These are phyloP conservation scores for Colinus virginianus DNA, from an alignment of 2,113 vertebrate genomes.

Conservation along the genomic window DNA sequence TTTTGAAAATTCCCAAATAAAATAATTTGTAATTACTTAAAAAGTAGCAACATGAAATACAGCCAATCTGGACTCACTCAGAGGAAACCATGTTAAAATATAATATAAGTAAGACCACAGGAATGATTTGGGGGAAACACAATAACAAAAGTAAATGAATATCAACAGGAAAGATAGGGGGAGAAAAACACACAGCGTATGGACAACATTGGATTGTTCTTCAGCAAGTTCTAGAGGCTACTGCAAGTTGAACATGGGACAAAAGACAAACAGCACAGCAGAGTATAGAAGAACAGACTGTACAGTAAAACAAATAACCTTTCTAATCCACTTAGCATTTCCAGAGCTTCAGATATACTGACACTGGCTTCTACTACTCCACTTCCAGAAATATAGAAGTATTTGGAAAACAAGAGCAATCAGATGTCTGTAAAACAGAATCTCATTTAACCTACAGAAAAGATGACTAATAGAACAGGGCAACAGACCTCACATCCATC, in stretches of 20 bases:
- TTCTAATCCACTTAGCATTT: background rate
- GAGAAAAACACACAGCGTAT: background rate
- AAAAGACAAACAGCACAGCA: background rate
- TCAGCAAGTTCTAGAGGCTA: background rate
- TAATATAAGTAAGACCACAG: background rate
- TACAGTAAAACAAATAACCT: background rate
- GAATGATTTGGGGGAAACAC: background rate
- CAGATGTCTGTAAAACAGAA: background rate
- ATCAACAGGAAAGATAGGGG: background rate
- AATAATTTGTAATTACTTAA: background rate
- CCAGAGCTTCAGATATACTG: background rate
- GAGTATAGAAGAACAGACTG: background rate
- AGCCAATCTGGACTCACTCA: background rate
- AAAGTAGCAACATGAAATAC: background rate
- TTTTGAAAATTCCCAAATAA: background rate
- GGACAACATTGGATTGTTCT: background rate
- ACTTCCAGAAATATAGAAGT: background rate
- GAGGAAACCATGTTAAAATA: background rate
- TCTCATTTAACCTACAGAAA: background rate
- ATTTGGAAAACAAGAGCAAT: background rate
- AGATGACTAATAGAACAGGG: background rate
- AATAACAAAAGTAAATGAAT: fast-evolving
- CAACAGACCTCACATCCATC: background rate
- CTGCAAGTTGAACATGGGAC: background rate
- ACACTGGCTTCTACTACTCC: background rate